Evolutionary conservation across 2,113 vertebrate genomes (phyloP).

Genomic region (Microtus oregoni): DNA sequence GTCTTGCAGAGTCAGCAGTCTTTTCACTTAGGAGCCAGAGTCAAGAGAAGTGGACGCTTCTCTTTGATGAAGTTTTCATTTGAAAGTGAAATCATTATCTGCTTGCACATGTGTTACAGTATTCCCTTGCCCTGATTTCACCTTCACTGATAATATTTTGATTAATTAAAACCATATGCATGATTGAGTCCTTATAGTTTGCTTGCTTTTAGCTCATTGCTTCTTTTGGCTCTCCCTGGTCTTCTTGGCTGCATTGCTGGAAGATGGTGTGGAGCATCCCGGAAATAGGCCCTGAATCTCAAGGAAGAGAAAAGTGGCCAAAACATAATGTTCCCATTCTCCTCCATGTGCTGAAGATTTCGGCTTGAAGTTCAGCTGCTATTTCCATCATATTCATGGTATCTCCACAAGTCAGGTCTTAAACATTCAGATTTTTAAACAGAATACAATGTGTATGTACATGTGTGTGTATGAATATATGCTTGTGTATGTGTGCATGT

Average conservation of each 20-base stretch:
- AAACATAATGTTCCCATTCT: background rate
- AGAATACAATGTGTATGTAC: background rate
- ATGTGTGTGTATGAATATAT: background rate
- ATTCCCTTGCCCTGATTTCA: background rate
- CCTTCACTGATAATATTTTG: background rate
- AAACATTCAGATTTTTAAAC: background rate
- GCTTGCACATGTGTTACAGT: background rate
- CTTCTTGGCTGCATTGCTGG: background rate
- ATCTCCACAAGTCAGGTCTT: background rate
- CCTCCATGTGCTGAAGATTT: background rate
- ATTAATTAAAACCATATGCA: background rate
- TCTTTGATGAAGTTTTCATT: background rate
- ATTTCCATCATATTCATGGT: no score
- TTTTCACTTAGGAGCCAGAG: background rate
- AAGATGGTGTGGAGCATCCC: background rate
- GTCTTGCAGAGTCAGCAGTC: background rate
- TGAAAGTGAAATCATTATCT: background rate
- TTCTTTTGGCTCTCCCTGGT: background rate
- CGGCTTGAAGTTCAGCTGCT: background rate
- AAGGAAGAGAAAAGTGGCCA: background rate
- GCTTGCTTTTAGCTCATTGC: background rate
- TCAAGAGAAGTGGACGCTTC: background rate
- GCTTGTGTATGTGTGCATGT: rapidly evolving
- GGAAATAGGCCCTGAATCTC: no score
- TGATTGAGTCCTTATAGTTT: background rate